Evolutionary conservation across 2,888 invertebrate species (phyloP).

Genomic region (Plebejus melissa): DNA sequence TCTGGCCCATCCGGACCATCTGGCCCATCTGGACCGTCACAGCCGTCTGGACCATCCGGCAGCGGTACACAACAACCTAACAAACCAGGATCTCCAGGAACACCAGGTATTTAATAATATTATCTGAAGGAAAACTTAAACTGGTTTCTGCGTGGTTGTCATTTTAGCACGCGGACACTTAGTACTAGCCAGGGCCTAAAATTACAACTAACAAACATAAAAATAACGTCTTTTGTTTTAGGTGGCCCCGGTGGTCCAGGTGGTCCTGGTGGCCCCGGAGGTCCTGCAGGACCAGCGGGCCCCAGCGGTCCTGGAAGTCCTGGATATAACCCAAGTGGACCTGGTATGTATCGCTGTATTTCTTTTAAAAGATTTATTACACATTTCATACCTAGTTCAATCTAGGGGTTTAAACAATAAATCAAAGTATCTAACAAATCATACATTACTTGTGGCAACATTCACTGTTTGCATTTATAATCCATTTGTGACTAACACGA

Average conservation of each 20-base stretch:
- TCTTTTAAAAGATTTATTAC: background rate
- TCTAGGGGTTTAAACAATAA: no score
- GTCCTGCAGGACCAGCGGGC: constrained; percentile 11
- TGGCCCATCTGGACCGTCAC: background rate
- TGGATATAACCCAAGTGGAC: constrained; percentile 36
- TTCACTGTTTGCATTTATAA: background rate
- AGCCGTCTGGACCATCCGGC: constrained; percentile 28
- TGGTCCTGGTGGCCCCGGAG: constrained; percentile 38
- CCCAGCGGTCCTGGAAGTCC: constrained; percentile 3
- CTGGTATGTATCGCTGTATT: constrained; percentile 35
- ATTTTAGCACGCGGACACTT: background rate
- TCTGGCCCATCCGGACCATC: background rate
- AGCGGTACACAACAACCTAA: constrained; percentile 23
- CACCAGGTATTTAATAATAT: constrained; percentile 24
- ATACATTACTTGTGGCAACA: background rate
- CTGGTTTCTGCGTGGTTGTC: background rate
- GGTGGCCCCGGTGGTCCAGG: constrained; percentile 39
- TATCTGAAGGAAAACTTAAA: no score
- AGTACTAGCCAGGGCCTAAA: background rate
- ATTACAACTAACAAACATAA: no score
- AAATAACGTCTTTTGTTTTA: background rate
- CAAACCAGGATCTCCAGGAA: constrained; percentile 34
- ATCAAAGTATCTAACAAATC: background rate
- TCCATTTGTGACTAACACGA: constrained; percentile 18
- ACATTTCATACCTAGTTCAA: no score